Percentiles rank a stretch among this genome's conserved stretches.
Conservation (phyloP, 2,888 invertebrate species). For the Zygaena filipendulae region DNA sequence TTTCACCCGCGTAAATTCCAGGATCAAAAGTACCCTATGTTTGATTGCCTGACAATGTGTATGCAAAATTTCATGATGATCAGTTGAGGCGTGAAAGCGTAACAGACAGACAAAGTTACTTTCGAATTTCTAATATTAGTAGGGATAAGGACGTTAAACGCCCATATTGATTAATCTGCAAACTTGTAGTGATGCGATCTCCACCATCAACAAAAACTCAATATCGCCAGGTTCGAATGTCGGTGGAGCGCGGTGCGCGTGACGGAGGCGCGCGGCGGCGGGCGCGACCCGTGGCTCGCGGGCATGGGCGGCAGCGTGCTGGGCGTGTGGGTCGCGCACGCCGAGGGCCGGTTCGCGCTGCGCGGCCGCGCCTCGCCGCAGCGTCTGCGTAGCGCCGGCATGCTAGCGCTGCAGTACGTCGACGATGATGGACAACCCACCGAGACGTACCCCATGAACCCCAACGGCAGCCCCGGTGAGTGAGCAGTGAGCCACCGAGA, state of each 20-base stretch:
- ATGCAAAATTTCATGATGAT: too few species aligned
- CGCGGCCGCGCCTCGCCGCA: conserved; percentile 53
- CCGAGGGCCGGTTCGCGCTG: conserved; percentile 86
- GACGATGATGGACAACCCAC: conserved; percentile 83
- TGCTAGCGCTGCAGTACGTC: conserved; percentile 84
- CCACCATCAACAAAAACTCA: too few species aligned
- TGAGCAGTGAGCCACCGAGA: conserved; percentile 72
- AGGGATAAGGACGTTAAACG: too few species aligned
- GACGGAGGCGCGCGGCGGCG: conserved; percentile 59
- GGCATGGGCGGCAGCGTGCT: conserved; percentile 90
- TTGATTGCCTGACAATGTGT: too few species aligned
- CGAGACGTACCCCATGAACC: conserved; percentile 91
- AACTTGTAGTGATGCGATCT: too few species aligned
- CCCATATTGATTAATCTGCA: too few species aligned
- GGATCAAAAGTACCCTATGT: too few species aligned
- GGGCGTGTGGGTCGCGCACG: conserved; percentile 98
- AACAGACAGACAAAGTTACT: too few species aligned
- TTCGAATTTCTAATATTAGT: too few species aligned
- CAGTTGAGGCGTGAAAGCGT: too few species aligned
- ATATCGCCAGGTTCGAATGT: conserved; percentile 73
- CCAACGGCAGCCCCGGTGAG: conserved; percentile 86
- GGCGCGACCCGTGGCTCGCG: conserved; percentile 82
- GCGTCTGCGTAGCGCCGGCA: conserved; percentile 63
- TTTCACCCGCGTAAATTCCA: too few species aligned
- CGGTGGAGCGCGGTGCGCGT: conserved; percentile 83